A percentile compares a stretch with the other conserved stretches of the same genome.
phyloP scores from a whole-genome alignment of 1,140 invertebrate genomes.

The Philopotamus ludificatus region DNA sequence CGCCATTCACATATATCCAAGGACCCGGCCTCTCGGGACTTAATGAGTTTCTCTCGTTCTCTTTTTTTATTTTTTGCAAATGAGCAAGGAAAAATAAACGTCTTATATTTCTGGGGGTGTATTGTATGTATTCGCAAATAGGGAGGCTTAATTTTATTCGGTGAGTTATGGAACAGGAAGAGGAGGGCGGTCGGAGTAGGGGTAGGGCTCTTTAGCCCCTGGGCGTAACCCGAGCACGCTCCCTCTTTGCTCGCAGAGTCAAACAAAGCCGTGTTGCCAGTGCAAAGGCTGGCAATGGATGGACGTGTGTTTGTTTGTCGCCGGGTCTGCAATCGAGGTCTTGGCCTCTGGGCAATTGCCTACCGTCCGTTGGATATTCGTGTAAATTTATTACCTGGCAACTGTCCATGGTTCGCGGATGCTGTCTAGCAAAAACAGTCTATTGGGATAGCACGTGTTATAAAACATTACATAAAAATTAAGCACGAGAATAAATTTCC shows the following conservation, averaged over 20 bases:
- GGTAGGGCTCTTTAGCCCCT: not conserved
- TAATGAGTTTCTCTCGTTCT: too few relatives aligned
- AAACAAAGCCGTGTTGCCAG: constrained; percentile 11
- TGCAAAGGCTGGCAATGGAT: constrained; percentile 1
- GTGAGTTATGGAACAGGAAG: constrained; percentile 8
- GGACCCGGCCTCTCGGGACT: too few relatives aligned
- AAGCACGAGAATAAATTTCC: too few relatives aligned
- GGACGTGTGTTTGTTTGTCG: not conserved
- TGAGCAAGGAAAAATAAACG: too few relatives aligned
- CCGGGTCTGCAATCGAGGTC: not conserved
- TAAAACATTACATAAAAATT: too few relatives aligned
- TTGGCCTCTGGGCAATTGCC: not conserved
- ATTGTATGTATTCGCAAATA: not conserved
- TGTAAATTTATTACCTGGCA: not conserved
- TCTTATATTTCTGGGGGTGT: too few relatives aligned
- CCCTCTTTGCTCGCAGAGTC: constrained; percentile 4
- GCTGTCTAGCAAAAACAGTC: too few relatives aligned
- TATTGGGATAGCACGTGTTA: too few relatives aligned
- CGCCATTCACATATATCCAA: too few relatives aligned
- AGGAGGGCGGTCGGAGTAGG: not conserved
- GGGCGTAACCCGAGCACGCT: constrained; percentile 10
- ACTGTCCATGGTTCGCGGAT: too few relatives aligned
- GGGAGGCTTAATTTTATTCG: constrained; percentile 6
- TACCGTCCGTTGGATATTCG: not conserved
- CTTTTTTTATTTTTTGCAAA: too few relatives aligned